Evolutionary conservation across 2,888 invertebrate species (phyloP).

Genomic region (Brenthis hecate): DNA sequence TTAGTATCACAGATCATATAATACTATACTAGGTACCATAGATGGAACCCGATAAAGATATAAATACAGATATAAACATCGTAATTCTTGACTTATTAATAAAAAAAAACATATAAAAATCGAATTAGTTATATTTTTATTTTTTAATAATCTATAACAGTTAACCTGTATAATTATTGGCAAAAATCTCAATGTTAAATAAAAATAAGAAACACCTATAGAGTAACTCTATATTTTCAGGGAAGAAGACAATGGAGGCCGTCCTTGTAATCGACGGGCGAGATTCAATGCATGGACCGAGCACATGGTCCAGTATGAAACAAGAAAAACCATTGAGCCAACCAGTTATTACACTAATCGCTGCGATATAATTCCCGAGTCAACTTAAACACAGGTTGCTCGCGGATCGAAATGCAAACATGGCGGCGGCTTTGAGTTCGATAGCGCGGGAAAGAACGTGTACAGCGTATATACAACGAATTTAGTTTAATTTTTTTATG

Average conservation of each 20-base stretch:
- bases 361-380: conserved; percentile 81
- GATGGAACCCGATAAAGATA: neutral
- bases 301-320: conserved; percentile 61
- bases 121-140: neutral
- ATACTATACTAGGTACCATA: too few relatives aligned
- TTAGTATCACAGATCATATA: neutral
- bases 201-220: neutral
- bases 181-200: neutral
- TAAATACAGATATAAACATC: neutral
- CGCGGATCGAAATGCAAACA: conserved; percentile 82
- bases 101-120: neutral
- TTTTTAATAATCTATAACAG: neutral
- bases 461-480: conserved; percentile 48
- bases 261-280: conserved; percentile 65
- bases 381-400: conserved; percentile 82
- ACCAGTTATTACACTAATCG: conserved; percentile 83
- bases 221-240: conserved; percentile 24
- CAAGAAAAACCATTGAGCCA: conserved; percentile 74
- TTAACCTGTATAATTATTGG: conserved; percentile 4
- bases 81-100: neutral
- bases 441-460: conserved; percentile 65
- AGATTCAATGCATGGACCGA: conserved; percentile 60
- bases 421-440: conserved; percentile 77
- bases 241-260: conserved; percentile 61
- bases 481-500: conserved; percentile 18